Conservation (phyloP, 2,888 invertebrate genomes). For the Agrochola circellaris region DNA sequence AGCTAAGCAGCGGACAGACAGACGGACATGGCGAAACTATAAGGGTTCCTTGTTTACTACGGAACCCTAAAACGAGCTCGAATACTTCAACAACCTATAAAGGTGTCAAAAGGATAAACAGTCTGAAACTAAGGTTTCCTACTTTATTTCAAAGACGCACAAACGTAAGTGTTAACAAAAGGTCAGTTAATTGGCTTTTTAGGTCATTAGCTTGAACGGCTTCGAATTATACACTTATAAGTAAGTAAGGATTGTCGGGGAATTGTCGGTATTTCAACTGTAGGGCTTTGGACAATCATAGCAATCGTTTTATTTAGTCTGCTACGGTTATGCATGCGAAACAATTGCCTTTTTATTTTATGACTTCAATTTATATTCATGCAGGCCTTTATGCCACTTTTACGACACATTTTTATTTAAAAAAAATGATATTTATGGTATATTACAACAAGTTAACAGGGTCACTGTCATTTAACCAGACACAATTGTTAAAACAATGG, state of each 20-base stretch:
- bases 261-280: background rate
- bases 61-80: background rate
- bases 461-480: no score
- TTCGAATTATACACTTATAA: constrained; percentile 46
- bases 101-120: constrained; percentile 29
- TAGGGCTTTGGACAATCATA: background rate
- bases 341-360: constrained; percentile 14
- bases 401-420: background rate
- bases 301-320: no score
- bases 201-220: constrained; percentile 38
- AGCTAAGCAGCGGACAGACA: no score
- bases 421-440: background rate
- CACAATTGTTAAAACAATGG: no score
- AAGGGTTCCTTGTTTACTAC: no score
- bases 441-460: background rate
- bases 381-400: background rate
- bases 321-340: constrained; percentile 1
- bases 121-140: constrained; percentile 30
- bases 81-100: constrained; percentile 1
- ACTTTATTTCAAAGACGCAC: constrained; percentile 36
- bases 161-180: constrained; percentile 31
- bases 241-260: constrained; percentile 5
- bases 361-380: constrained; percentile 10
- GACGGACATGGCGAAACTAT: no score
- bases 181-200: constrained; percentile 39